Percentiles rank a stretch among this genome's conserved stretches.
These are phyloP conservation scores for Chrysopilus asiliformis DNA, from an alignment of 2,888 invertebrate species.

Conservation along the genomic window DNA sequence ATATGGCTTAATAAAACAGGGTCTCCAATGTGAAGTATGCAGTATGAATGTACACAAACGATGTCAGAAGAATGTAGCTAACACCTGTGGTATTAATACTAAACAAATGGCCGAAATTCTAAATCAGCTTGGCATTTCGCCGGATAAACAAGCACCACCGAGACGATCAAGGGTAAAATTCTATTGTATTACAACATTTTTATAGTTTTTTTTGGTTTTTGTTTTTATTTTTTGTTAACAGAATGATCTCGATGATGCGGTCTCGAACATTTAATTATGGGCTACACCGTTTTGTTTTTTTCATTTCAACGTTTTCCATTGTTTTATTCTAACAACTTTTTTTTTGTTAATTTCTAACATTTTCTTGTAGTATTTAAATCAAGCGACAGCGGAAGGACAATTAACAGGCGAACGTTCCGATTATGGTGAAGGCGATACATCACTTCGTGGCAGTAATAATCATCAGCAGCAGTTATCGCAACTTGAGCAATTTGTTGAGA, in stretches of 20 bases:
- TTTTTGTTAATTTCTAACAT: neutral
- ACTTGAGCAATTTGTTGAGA: slow-evolving; percentile 26
- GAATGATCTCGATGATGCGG: no score
- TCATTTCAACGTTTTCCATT: no score
- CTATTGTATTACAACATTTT: slow-evolving; percentile 1
- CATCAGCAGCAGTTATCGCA: slow-evolving; percentile 20
- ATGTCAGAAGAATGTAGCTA: slow-evolving; percentile 97
- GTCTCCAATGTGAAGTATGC: slow-evolving; percentile 93
- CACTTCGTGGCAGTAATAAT: slow-evolving; percentile 16
- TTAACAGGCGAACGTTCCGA: slow-evolving; percentile 34
- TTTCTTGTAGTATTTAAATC: slow-evolving; percentile 30
- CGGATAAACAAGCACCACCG: slow-evolving; percentile 63
- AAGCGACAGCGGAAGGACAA: slow-evolving; percentile 37
- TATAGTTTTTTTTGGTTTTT: slow-evolving; percentile 11
- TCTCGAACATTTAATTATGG: no score
- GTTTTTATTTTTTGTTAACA: slow-evolving; percentile 5
- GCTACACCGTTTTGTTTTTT: no score
- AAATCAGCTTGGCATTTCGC: slow-evolving; percentile 81
- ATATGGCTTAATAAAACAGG: slow-evolving; percentile 92
- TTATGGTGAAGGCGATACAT: slow-evolving; percentile 22
- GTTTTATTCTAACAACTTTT: no score
- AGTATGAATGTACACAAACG: slow-evolving; percentile 97
- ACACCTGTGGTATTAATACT: slow-evolving; percentile 97
- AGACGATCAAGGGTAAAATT: slow-evolving; percentile 47
- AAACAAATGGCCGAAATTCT: slow-evolving; percentile 92